These are phyloP conservation scores for Julus scanicus DNA, from an alignment of 2,888 invertebrate genomes.

Conservation along the genomic window DNA sequence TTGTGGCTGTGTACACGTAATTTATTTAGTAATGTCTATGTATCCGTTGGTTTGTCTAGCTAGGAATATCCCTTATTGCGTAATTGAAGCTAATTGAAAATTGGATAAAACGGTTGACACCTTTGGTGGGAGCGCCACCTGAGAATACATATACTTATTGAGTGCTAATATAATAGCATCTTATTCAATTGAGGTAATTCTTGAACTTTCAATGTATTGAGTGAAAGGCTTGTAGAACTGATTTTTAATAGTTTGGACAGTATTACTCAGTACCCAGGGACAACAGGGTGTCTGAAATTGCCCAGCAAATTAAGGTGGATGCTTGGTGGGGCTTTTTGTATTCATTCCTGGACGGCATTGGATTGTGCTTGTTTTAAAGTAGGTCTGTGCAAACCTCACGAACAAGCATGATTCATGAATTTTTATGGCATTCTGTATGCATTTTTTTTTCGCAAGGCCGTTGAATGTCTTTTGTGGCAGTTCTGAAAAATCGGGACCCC, in stretches of 20 bases:
- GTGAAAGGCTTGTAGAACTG: not conserved
- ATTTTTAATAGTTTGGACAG: not conserved
- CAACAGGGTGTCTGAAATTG: constrained; percentile 28
- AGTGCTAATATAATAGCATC: not conserved
- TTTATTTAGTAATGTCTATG: not conserved
- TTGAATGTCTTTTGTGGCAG: not conserved
- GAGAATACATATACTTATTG: not conserved
- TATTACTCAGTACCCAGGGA: not conserved
- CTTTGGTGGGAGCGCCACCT: not conserved
- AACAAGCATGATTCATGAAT: not conserved
- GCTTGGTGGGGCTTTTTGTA: constrained; percentile 16
- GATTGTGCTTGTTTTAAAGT: constrained; percentile 9
- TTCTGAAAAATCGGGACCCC: not conserved
- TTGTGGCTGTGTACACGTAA: not conserved
- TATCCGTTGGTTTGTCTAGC: not conserved
- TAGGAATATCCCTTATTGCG: not conserved
- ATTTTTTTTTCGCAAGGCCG: not conserved
- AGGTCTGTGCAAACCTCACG: not conserved
- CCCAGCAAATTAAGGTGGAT: not conserved
- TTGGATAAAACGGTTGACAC: not conserved
- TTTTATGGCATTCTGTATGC: not conserved
- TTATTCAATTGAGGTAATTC: not conserved
- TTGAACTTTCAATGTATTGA: not conserved
- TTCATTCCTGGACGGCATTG: not conserved
- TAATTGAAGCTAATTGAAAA: not conserved